phyloP scores from a whole-genome alignment of 2,888 invertebrate genomes.

The Oscheius sp. region DNA sequence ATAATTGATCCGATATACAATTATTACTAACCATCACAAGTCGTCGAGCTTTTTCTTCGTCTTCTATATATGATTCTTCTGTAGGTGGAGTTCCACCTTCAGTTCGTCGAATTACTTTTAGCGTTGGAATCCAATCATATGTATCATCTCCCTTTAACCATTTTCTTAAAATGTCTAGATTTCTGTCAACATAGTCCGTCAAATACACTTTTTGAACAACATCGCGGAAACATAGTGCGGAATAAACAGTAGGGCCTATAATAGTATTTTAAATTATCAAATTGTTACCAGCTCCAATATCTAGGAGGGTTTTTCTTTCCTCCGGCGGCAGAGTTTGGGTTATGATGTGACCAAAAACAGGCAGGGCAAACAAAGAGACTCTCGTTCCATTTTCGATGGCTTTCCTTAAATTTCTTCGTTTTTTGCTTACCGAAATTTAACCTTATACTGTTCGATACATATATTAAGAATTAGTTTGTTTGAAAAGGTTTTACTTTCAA shows the following conservation, averaged over 20 bases:
- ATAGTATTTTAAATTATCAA: neutral
- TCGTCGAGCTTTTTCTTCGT: conserved; percentile 51
- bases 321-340: conserved; percentile 42
- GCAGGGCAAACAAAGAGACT: conserved; percentile 63
- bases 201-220: conserved; percentile 57
- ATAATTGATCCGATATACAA: conserved; percentile 13
- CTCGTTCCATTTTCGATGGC: conserved; percentile 63
- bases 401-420: conserved; percentile 44
- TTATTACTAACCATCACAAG: conserved; percentile 13
- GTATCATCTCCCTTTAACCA: conserved; percentile 38
- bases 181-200: conserved; percentile 59
- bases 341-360: conserved; percentile 63
- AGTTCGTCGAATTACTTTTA: conserved; percentile 57
- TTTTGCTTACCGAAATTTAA: no score
- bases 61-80: conserved; percentile 33
- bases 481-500: no score
- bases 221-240: conserved; percentile 65
- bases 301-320: conserved; percentile 55
- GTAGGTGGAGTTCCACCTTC: conserved; percentile 49
- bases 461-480: no score
- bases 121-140: conserved; percentile 58
- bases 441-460: no score
- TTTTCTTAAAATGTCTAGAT: conserved; percentile 52
- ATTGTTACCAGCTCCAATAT: conserved; percentile 49
- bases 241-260: conserved; percentile 63